These are phyloP conservation scores for Melanerpes formicivorus DNA, from an alignment of 2,113 vertebrate species.

Conservation along the genomic window DNA sequence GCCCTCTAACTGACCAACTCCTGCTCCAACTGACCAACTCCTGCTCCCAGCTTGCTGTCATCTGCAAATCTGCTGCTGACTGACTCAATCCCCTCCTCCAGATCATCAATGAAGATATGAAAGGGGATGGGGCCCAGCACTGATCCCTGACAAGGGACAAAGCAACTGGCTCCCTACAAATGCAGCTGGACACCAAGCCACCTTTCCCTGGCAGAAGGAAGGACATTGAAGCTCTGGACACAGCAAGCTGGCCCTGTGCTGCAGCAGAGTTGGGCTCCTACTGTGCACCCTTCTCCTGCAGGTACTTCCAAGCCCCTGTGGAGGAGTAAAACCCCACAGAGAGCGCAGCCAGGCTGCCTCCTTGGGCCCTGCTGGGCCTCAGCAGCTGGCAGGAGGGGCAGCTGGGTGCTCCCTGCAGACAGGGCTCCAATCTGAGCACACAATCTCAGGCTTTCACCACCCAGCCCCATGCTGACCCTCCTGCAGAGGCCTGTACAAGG, in stretches of 20 bases:
- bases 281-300: background rate
- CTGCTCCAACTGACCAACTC: too few relatives aligned
- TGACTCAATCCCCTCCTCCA: too few relatives aligned
- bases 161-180: background rate
- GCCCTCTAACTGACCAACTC: too few relatives aligned
- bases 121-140: too few relatives aligned
- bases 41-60: too few relatives aligned
- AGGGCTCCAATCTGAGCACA: slow-evolving; percentile 1
- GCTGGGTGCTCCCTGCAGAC: slow-evolving; percentile 38
- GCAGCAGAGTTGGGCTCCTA: background rate
- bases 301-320: background rate
- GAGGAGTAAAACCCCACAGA: background rate
- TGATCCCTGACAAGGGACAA: background rate
- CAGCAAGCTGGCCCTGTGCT: background rate
- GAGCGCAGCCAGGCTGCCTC: background rate
- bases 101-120: too few relatives aligned
- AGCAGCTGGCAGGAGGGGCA: slow-evolving; percentile 18
- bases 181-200: background rate
- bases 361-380: background rate
- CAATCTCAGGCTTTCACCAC: slow-evolving; percentile 48
- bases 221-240: background rate
- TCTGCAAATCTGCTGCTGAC: too few relatives aligned
- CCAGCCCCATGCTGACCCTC: background rate
- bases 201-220: background rate
- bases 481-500: slow-evolving; percentile 29